Conservation (phyloP, 2,888 invertebrate species). For the Melanchra persicariae region DNA sequence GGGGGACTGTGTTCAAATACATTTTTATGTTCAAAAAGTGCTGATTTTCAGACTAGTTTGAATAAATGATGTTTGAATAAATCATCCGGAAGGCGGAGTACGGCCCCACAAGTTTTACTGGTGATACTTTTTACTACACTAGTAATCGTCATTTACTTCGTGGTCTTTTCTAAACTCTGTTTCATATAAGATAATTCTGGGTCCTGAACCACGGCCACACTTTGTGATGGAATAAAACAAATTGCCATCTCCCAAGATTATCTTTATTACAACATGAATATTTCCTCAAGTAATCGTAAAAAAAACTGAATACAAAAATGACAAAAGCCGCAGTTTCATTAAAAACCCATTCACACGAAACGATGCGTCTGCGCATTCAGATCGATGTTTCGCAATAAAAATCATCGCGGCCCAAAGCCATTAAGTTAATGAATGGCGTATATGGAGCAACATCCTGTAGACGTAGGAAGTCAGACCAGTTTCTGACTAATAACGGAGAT, state of each 20-base stretch:
- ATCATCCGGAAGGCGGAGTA: background rate
- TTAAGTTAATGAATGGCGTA: slow-evolving; percentile 86
- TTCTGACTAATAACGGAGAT: slow-evolving; percentile 86
- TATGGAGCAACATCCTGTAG: slow-evolving; percentile 88
- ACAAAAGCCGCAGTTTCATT: slow-evolving; percentile 63
- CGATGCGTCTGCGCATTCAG: slow-evolving; percentile 65
- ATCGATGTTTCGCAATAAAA: slow-evolving; percentile 82
- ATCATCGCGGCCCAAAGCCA: slow-evolving; percentile 79
- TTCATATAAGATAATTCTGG: too few species aligned
- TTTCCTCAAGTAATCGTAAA: slow-evolving; percentile 10
- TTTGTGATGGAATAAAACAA: slow-evolving; percentile 21
- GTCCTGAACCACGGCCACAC: too few species aligned
- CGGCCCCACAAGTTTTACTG: background rate
- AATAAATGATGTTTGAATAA: too few species aligned
- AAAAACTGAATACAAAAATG: slow-evolving; percentile 39
- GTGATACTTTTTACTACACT: too few species aligned
- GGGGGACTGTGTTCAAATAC: too few species aligned
- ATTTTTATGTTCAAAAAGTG: too few species aligned
- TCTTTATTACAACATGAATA: slow-evolving; percentile 21
- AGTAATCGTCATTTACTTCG: too few species aligned
- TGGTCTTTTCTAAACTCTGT: too few species aligned
- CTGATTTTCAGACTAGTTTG: too few species aligned
- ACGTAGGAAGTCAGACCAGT: slow-evolving; percentile 86
- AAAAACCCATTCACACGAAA: slow-evolving; percentile 61
- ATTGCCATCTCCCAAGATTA: slow-evolving; percentile 1